These are phyloP conservation scores for Heliconius hortense DNA, from an alignment of 2,888 invertebrate genomes.

Conservation along the genomic window DNA sequence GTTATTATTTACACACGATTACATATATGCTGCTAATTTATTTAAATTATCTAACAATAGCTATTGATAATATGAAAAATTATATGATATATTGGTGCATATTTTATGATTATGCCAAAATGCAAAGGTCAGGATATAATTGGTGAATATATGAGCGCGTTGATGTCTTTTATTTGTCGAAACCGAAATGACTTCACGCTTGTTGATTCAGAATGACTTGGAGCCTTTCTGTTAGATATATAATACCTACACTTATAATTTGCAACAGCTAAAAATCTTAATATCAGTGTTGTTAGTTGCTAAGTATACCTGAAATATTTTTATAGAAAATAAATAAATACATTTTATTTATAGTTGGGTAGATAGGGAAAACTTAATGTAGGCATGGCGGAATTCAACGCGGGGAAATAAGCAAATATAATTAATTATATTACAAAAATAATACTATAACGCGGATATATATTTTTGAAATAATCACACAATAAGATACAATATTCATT, in stretches of 20 bases:
- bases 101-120: constrained; percentile 32
- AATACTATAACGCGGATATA: too few relatives aligned
- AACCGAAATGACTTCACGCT: constrained; percentile 19
- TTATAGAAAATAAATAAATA: background rate
- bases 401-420: too few relatives aligned
- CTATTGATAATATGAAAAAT: constrained; percentile 21
- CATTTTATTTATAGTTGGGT: too few relatives aligned
- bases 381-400: too few relatives aligned
- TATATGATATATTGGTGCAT: constrained; percentile 23
- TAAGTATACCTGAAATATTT: background rate
- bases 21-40: constrained; percentile 7
- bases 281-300: background rate
- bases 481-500: too few relatives aligned
- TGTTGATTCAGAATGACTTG: constrained; percentile 9
- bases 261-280: background rate
- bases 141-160: constrained; percentile 25
- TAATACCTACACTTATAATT: background rate
- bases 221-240: background rate
- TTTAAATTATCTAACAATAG: constrained; percentile 18
- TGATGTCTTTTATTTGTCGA: constrained; percentile 39
- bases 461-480: too few relatives aligned
- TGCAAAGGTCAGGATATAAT: constrained; percentile 23
- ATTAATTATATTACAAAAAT: too few relatives aligned
- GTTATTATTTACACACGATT: background rate
- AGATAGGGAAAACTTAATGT: background rate